Evolutionary conservation across 2,888 invertebrate genomes (phyloP), one percentile per base, ranked within the genome.

Genomic region (Heliconius charithonia): DNA sequence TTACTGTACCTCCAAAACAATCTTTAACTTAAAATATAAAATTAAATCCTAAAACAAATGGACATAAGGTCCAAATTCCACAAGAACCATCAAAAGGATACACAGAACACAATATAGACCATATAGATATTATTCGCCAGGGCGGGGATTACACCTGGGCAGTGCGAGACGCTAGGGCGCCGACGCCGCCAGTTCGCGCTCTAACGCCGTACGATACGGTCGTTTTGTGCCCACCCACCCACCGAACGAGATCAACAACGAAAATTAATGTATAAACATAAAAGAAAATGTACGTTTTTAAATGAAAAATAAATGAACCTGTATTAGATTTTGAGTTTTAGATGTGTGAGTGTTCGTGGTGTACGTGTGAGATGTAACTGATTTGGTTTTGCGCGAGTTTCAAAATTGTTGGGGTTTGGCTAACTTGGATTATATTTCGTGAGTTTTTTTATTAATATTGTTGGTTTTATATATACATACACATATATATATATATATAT

Each of bases 201-300:
- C 84, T 81, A 81, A 89, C 91, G 92, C 90, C 86, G 86, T 80
- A 78, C 69, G 9, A 62, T 19, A 76, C 82, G 56, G 79, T 25
- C 37, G 66, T 25, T 51, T 4, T 22, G 13, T 19, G 45, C 83
- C 85, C 81, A 80, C 10, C 51, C 81, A 37, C 81, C 12, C 51
- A 37, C 25, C 4, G 3, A 56, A 72, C 25, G 73, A 77, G 77
- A 76, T 59, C 79, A 77, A 81, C 80, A 81, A 84, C 86, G 87
- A 91, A 90, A 88, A 85, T 83, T 84, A 83, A 87, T 81, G 78
- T 80, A 79, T 83, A 89, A 89, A 87, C 88, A 90, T 93, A 87
- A 92, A 89, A 92, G 88, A 92, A 92, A 92, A 88, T 63, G 27
- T 19, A 13, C 2, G 25, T 69, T 69, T 69, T 25, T 69, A 41